Evolutionary conservation across 2,113 vertebrate species (phyloP).

Genomic region (Oryzias celebensis): DNA sequence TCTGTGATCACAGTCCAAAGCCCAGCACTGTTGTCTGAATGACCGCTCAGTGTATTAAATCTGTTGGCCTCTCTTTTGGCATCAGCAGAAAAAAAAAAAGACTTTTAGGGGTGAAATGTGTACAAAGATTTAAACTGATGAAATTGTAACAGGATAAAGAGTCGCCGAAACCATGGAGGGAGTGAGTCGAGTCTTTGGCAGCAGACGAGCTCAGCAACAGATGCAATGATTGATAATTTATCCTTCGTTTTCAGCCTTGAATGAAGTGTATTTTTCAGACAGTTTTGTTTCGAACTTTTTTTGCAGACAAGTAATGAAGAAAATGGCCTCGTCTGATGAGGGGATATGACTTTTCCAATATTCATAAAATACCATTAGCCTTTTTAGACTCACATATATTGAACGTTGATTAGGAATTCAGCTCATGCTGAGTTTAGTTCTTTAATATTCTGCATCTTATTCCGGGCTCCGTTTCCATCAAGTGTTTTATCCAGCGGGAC

Average conservation of each 20-base stretch:
- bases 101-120: conserved; percentile 62
- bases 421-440: conserved; percentile 23
- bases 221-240: conserved; percentile 66
- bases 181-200: conserved; percentile 55
- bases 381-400: conserved; percentile 12
- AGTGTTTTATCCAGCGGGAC: conserved; percentile 25
- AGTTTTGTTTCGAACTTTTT: conserved; percentile 7
- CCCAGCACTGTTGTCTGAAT: conserved; percentile 68
- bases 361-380: conserved; percentile 22
- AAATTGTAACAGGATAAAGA: conserved; percentile 74
- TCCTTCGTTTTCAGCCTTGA: conserved; percentile 31
- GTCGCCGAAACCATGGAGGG: conserved; percentile 60
- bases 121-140: conserved; percentile 65
- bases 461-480: conserved; percentile 33
- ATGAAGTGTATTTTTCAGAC: conserved; percentile 57
- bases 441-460: conserved; percentile 41
- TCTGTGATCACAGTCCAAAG: conserved; percentile 69
- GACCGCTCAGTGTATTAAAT: conserved; percentile 66
- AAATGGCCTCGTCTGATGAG: conserved; percentile 18
- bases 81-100: conserved; percentile 41
- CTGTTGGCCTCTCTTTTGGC: conserved; percentile 58
- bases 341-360: conserved; percentile 20
- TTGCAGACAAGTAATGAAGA: conserved; percentile 10
- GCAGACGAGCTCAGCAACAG: conserved; percentile 46
- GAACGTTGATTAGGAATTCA: conserved; percentile 49